A percentile compares a stretch with the other conserved stretches of the same genome.
These are phyloP conservation scores for Ctenopoma kingsleyae DNA, from an alignment of 2,797 vertebrate species.

Conservation along the genomic window DNA sequence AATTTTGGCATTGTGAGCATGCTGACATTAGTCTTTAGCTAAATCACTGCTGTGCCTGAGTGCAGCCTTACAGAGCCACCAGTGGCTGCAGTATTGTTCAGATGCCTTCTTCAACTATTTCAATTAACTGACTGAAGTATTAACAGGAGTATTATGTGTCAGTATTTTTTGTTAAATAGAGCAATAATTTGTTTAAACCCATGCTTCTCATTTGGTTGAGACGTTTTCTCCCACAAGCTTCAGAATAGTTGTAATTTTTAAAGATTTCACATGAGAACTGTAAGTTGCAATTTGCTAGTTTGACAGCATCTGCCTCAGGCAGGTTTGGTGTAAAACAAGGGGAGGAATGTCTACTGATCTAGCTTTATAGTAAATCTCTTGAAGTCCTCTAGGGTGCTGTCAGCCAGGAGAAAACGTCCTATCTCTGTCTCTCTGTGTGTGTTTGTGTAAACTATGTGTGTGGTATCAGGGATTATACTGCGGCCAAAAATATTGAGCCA, in stretches of 20 bases:
- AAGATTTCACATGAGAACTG: not conserved
- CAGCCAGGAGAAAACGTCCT: not conserved
- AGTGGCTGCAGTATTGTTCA: too few species aligned
- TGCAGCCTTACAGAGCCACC: too few species aligned
- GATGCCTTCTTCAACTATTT: too few species aligned
- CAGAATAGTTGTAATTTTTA: not conserved
- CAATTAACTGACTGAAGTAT: too few species aligned
- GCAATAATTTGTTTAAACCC: too few species aligned
- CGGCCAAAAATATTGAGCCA: not conserved
- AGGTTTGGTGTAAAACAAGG: not conserved
- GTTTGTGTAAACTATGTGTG: not conserved
- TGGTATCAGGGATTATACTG: not conserved
- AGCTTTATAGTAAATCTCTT: constrained; percentile 11
- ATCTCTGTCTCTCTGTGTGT: not conserved
- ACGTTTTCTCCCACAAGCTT: not conserved
- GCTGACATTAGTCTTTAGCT: too few species aligned
- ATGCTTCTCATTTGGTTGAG: too few species aligned
- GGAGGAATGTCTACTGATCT: not conserved
- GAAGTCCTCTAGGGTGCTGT: not conserved
- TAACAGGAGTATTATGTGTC: too few species aligned
- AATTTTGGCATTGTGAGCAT: too few species aligned
- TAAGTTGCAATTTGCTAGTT: constrained; percentile 7
- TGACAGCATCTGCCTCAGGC: constrained; percentile 4
- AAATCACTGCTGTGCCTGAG: too few species aligned
- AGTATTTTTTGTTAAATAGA: too few species aligned